Evolutionary conservation across 2,888 invertebrate genomes (phyloP).

Genomic region (Lasioglossum morio): DNA sequence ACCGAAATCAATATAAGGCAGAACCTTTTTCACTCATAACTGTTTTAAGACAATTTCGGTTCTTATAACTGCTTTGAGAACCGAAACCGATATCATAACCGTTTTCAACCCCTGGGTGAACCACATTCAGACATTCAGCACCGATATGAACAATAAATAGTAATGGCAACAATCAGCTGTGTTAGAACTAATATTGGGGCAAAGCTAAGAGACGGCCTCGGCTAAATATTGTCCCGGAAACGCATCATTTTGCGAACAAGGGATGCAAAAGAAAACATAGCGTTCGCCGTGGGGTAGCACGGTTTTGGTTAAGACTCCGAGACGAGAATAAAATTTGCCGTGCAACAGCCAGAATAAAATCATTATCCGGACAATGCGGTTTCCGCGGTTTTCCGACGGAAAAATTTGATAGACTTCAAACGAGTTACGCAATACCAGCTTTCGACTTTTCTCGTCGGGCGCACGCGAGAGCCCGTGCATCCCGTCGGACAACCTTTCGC

Average conservation of each 20-base stretch:
- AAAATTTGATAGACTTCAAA: conserved; percentile 37
- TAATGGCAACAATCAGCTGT: background rate
- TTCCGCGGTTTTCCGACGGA: background rate
- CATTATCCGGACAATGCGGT: conserved; percentile 37
- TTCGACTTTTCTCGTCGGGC: conserved; percentile 27
- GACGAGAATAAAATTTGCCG: conserved; percentile 27
- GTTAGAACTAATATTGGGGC: background rate
- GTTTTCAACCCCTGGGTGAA: too few species aligned
- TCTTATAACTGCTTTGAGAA: too few species aligned
- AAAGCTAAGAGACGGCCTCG: background rate
- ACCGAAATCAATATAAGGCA: too few species aligned
- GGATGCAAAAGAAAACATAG: background rate
- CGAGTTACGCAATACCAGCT: conserved; percentile 33
- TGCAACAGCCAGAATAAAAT: conserved; percentile 33
- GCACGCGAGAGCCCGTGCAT: conserved; percentile 26
- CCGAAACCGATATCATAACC: too few species aligned
- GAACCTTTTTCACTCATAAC: too few species aligned
- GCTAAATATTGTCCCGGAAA: background rate
- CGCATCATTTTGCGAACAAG: background rate
- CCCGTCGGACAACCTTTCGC: conserved; percentile 33
- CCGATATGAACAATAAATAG: background rate
- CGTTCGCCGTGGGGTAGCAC: background rate
- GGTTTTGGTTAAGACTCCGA: background rate
- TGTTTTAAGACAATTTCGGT: too few species aligned
- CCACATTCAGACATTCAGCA: too few species aligned